Base-by-base conservation (phyloP, 2,113 vertebrate species). In the Choloepus hoffmanni region DNA sequence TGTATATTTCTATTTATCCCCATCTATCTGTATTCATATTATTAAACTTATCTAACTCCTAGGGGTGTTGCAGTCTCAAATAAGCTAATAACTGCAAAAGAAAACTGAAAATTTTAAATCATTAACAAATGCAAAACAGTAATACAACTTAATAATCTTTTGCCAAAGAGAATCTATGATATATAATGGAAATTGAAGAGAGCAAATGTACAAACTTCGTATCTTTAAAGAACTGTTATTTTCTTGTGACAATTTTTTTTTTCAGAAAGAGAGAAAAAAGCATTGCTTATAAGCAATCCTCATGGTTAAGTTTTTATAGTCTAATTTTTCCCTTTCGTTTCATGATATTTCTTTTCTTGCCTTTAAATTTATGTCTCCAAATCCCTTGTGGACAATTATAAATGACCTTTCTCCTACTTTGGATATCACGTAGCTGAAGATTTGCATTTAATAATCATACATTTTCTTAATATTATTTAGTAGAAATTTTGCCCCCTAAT, bases 241-340 rank as follows among this genome's bases (percentile, higher is more conserved):
- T 95, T 92, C 78, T 88, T 90, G 15, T 90, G 43, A 92, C 90
- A 86, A 43, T 65, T 86, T 91, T 50, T 50, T 96, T 96, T 86
- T 36, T 36, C 65, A 93, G 85, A 91, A 92, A 40, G 11, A 67
- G 63, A 90, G 40, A 78, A 85, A 89, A 95, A 30, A 60, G 33
- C 28, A 92, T 95, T 92, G 26, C 48, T 94, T 96, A 85, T 96
- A 96, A 95, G 55, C 67, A 70, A 96, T 88, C 62, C n/a, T 95
- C 72, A n/a, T 14, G 89, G 67, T 74, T 87, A 23, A 36, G 36
- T 36, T 36, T 90, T 81, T 58, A 26, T 55, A 48, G 26, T 93
- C 40, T 84, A 73, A 67, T 95, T 94, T 78, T 90, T 48, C 21
- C n/a, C 40, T 84, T 77, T 92, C n/a, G 72, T 92, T 86, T 78